These are phyloP conservation scores for Sturnus vulgaris DNA, from an alignment of 2,113 vertebrate genomes.

Conservation along the genomic window DNA sequence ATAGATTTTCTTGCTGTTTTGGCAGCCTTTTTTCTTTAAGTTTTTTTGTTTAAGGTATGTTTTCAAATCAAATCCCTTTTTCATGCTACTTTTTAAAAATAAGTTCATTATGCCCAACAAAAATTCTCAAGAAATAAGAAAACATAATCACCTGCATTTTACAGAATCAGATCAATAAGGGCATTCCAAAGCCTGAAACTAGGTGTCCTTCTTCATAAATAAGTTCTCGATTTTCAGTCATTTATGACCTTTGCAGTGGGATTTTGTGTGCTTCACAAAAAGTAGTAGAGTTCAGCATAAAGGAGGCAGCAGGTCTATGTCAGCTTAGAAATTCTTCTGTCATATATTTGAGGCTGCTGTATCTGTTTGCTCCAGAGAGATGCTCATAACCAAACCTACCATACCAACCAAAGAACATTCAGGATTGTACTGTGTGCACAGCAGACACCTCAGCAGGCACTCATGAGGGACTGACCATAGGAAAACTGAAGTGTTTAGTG, in stretches of 20 bases:
- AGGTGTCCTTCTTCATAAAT: not conserved
- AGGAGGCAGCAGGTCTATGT: fast-evolving
- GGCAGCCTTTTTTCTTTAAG: not conserved
- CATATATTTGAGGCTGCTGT: not conserved
- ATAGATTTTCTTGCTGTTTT: not conserved
- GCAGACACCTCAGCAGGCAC: not conserved
- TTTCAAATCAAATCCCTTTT: not conserved
- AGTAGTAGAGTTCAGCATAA: not conserved
- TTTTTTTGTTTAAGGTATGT: not conserved
- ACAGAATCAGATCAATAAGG: not conserved
- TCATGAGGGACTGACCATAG: not conserved
- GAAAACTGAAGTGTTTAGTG: not conserved
- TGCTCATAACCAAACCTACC: not conserved
- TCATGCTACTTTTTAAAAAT: not conserved
- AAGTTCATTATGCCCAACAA: not conserved
- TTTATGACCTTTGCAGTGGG: not conserved
- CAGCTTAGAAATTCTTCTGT: not conserved
- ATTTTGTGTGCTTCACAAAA: not conserved
- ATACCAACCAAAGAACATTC: not conserved
- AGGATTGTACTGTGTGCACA: not conserved
- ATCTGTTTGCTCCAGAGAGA: not conserved
- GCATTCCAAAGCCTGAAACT: not conserved
- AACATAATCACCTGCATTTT: not conserved
- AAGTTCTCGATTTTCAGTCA: not conserved
- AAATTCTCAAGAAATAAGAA: not conserved